These are phyloP conservation scores for Triplophysa tibetana DNA, from an alignment of 2,113 vertebrate genomes.

Conservation along the genomic window DNA sequence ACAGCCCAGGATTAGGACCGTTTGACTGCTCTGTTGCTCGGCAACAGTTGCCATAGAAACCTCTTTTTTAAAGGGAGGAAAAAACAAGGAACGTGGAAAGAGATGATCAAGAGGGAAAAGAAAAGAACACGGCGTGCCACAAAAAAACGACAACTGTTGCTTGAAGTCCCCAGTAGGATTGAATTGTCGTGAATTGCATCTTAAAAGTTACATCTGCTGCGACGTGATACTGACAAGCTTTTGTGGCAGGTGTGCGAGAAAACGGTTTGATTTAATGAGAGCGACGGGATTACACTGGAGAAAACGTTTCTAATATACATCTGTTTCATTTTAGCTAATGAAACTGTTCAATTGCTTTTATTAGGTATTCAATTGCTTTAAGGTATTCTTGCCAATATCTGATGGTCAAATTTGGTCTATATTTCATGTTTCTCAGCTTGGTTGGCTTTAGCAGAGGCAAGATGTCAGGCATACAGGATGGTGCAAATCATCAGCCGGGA, in stretches of 20 bases:
- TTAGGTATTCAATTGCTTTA: constrained; percentile 6
- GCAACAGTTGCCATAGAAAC: constrained; percentile 74
- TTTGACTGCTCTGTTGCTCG: constrained; percentile 79
- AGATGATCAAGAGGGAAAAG: constrained; percentile 45
- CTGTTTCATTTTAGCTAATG: not conserved
- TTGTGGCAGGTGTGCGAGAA: not conserved
- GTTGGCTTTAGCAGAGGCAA: constrained; percentile 1
- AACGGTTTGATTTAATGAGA: not conserved
- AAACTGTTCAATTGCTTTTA: not conserved
- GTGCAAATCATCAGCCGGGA: constrained; percentile 7
- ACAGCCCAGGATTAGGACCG: constrained; percentile 77
- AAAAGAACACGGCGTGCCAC: not conserved
- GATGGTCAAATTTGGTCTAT: not conserved
- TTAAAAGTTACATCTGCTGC: not conserved
- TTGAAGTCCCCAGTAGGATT: constrained; percentile 15
- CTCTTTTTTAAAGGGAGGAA: constrained; percentile 72
- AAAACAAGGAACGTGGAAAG: constrained; percentile 69
- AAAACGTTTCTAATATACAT: not conserved
- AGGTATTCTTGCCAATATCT: not conserved
- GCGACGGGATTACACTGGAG: not conserved
- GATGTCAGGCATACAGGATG: not conserved
- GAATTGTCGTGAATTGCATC: not conserved
- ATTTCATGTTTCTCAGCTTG: not conserved
- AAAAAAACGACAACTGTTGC: constrained; percentile 29
- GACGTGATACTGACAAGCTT: not conserved